A percentile compares a stretch with the other conserved stretches of the same genome.
These are phyloP conservation scores for Zaprionus inermis DNA, from an alignment of 1,140 invertebrate genomes.

Conservation along the genomic window DNA sequence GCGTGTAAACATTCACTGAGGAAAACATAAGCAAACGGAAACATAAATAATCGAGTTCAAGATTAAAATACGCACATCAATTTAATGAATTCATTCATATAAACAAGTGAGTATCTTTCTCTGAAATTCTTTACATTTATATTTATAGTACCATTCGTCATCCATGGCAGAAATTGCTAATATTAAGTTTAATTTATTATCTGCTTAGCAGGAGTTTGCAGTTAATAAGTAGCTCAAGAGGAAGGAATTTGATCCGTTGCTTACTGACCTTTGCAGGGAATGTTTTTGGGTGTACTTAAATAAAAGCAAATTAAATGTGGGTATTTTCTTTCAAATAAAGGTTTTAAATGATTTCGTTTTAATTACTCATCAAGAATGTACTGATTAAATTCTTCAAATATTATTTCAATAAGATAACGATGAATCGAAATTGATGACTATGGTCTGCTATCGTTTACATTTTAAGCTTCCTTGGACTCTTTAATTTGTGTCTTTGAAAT, in stretches of 20 bases:
- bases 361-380: neutral
- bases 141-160: slow-evolving; percentile 10
- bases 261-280: no score
- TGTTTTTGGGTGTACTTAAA: no score
- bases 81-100: slow-evolving; percentile 46
- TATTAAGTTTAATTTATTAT: slow-evolving; percentile 11
- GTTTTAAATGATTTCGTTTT: neutral
- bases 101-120: slow-evolving; percentile 56
- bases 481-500: slow-evolving; percentile 11
- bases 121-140: neutral
- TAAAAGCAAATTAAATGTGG: no score
- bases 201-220: neutral
- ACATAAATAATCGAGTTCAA: slow-evolving; percentile 6
- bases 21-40: slow-evolving; percentile 10
- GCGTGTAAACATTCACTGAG: slow-evolving; percentile 9
- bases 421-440: no score
- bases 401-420: no score
- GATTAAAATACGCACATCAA: slow-evolving; percentile 34
- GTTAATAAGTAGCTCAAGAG: neutral
- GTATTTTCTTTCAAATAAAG: no score
- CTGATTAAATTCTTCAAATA: neutral
- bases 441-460: neutral
- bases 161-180: neutral
- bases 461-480: neutral
- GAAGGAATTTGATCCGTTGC: no score